phyloP scores from a whole-genome alignment of 2,888 invertebrate genomes.

The Xanthia togata region DNA sequence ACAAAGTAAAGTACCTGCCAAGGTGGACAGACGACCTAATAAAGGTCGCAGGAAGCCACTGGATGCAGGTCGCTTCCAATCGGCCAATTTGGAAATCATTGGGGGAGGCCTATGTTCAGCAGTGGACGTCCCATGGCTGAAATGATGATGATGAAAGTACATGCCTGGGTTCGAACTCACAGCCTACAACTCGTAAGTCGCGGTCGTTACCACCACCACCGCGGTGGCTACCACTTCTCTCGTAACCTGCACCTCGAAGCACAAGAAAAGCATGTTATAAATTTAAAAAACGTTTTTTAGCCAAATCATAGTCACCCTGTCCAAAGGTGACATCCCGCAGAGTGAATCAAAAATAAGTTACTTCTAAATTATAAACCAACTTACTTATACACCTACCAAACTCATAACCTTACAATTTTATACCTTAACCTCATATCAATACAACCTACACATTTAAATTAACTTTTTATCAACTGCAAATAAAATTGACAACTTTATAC shows the following conservation, averaged over 20 bases:
- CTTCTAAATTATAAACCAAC: conserved; percentile 44
- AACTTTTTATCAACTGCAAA: conserved; percentile 26
- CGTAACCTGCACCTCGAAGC: background rate
- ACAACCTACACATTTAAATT: background rate
- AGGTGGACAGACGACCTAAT: too few relatives aligned
- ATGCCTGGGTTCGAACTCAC: background rate
- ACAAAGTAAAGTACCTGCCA: too few relatives aligned
- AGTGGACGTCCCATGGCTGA: too few relatives aligned
- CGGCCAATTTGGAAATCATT: too few relatives aligned
- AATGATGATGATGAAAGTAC: too few relatives aligned
- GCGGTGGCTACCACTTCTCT: background rate
- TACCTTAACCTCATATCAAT: background rate
- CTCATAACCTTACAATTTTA: conserved; percentile 1
- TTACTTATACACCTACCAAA: conserved; percentile 16
- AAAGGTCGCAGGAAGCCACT: too few relatives aligned
- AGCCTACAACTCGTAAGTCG: background rate
- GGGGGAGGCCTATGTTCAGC: too few relatives aligned
- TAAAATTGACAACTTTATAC: conserved; percentile 14
- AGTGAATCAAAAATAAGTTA: conserved; percentile 68
- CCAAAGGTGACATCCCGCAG: conserved; percentile 62
- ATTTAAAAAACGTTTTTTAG: background rate
- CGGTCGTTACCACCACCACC: background rate
- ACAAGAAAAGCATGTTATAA: background rate
- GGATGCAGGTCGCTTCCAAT: too few relatives aligned
- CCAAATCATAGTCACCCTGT: conserved; percentile 30